Conservation (phyloP, 2,888 invertebrate genomes). For the Polyommatus icarus region DNA sequence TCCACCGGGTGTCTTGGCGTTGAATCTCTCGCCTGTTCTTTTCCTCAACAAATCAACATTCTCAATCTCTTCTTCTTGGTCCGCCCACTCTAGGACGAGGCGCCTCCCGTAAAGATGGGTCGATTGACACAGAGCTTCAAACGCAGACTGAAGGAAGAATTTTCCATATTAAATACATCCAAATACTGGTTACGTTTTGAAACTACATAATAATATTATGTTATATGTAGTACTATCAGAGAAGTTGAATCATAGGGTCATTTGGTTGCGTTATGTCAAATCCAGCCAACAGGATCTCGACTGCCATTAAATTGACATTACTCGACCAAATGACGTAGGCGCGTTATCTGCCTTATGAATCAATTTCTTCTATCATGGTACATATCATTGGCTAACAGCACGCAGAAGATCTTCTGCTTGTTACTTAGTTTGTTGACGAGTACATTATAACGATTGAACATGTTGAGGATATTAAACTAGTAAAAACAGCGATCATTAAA, state of each 20-base stretch:
- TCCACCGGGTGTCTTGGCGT: slow-evolving; percentile 66
- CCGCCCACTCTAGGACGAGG: slow-evolving; percentile 97
- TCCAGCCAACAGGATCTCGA: too few relatives aligned
- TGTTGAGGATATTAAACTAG: too few relatives aligned
- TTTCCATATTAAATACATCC: background rate
- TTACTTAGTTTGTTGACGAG: too few relatives aligned
- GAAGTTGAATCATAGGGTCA: too few relatives aligned
- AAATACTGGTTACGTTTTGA: background rate
- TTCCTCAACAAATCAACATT: slow-evolving; percentile 90
- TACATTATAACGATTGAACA: too few relatives aligned
- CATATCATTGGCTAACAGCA: too few relatives aligned
- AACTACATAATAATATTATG: background rate
- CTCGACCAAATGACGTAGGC: too few relatives aligned
- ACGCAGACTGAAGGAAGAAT: slow-evolving; percentile 86
- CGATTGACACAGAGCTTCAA: slow-evolving; percentile 94
- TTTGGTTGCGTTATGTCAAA: too few relatives aligned
- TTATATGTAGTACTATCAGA: background rate
- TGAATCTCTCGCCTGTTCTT: slow-evolving; percentile 86
- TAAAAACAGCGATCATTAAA: background rate
- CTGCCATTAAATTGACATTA: too few relatives aligned
- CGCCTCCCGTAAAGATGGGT: slow-evolving; percentile 98
- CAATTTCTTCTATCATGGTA: too few relatives aligned
- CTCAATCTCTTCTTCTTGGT: slow-evolving; percentile 84
- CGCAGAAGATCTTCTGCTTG: too few relatives aligned
- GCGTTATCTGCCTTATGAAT: too few relatives aligned